A percentile compares a stretch with the other conserved stretches of the same genome.
phyloP scores from a whole-genome alignment of 2,888 invertebrate species.

The Aphodius sticticus region DNA sequence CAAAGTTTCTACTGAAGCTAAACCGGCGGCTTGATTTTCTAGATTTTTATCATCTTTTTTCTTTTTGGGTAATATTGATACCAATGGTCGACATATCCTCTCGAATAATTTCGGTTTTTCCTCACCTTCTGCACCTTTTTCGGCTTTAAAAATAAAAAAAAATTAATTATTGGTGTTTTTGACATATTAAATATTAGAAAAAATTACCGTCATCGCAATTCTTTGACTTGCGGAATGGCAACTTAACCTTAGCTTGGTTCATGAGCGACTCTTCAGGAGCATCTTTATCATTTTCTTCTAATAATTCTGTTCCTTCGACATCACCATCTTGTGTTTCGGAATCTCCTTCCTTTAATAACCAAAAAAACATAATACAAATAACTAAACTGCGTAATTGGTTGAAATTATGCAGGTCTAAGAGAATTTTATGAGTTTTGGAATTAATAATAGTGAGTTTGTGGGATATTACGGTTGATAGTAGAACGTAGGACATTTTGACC shows the following conservation, averaged over 20 bases:
- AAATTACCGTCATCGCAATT: conserved; percentile 45
- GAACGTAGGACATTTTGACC: no score
- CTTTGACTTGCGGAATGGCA: conserved; percentile 65
- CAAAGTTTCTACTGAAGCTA: conserved; percentile 84
- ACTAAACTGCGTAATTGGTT: no score
- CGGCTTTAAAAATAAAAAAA: conserved; percentile 42
- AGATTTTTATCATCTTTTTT: conserved; percentile 55
- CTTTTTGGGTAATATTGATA: conserved; percentile 63
- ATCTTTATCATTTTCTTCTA: conserved; percentile 49
- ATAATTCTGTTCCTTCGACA: conserved; percentile 57
- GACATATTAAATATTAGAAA: neutral
- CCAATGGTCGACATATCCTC: conserved; percentile 71
- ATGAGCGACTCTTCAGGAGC: conserved; percentile 53
- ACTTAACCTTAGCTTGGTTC: conserved; percentile 59
- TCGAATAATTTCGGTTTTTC: conserved; percentile 63
- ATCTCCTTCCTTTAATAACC: conserved; percentile 52
- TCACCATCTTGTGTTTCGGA: conserved; percentile 60
- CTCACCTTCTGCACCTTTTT: conserved; percentile 55
- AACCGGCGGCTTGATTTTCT: conserved; percentile 65
- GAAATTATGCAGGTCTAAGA: no score
- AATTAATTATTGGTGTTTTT: neutral
- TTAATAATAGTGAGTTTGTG: no score
- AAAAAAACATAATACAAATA: neutral
- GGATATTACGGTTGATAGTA: no score
- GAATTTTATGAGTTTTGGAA: no score